Evolutionary conservation across 2,113 vertebrate species (phyloP), one percentile per base, ranked within the genome.

Genomic region (Phalacrocorax aristotelis): DNA sequence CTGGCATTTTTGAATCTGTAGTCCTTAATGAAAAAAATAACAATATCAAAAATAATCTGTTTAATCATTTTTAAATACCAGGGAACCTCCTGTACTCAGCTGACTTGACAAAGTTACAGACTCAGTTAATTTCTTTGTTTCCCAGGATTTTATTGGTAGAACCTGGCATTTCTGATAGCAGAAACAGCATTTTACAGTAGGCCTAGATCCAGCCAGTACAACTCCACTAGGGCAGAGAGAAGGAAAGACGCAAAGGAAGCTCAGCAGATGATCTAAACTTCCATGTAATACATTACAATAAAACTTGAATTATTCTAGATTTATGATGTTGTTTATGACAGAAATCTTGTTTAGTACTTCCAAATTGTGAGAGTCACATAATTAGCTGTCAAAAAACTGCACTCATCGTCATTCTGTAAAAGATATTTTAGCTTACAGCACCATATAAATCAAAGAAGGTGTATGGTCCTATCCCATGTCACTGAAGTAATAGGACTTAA

Each of bases 301-400:
- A 93, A 94, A 87, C 36, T 61, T 92, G 70, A 91, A 83, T 94
- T 92, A 90, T 83, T 92, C 83, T 86, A 77, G 93, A 97, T 97
- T 96, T 96, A 96, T 86, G 46, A 83, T 62, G 42, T 70, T 97
- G 94, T 97, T 97, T 95, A 96, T 95, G 89, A 96, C 44, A 96
- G 96, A 89, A 97, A 95, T 96, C 89, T 95, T 95, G 89, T 95
- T 92, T 84, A 95, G 86, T 89, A 76, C 93, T 89, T 87, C 91
- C 87, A 95, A 95, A 95, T 87, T 69, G 87, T 68, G 40, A 95
- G 27, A 82, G 79, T 83, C 90, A 60, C 86, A 92, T 94, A 96
- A 96, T 96, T 96, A 96, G 90, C 92, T 96, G 96, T 94, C 97
- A 96, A 68, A 90, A 93, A 94, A 96, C 71, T 94, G 93, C 95